These are phyloP conservation scores for Chironomus tepperi DNA, from an alignment of 1,140 invertebrate species.

Conservation along the genomic window DNA sequence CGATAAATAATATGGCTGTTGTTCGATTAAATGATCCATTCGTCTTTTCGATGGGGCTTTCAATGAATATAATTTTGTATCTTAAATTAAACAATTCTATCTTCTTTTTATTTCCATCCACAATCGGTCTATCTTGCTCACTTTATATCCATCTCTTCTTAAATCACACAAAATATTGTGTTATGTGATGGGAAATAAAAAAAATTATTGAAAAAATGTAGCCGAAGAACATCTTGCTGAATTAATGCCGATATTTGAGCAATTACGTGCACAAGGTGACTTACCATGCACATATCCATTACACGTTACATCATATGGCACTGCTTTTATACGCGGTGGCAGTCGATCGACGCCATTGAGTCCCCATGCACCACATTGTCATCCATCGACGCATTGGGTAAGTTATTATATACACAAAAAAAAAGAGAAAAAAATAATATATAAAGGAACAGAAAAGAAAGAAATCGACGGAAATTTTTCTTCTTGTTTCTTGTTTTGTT, in stretches of 20 bases:
- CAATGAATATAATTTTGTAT: background rate
- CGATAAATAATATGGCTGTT: background rate
- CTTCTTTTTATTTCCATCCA: background rate
- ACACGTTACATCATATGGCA: conserved; percentile 56
- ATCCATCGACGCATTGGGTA: conserved; percentile 61
- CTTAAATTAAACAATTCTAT: background rate
- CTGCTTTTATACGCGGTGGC: conserved; percentile 40
- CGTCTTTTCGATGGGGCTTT: background rate
- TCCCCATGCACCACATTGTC: conserved; percentile 41
- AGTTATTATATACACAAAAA: conserved; percentile 29
- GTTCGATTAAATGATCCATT: conserved; percentile 19
- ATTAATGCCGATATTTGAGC: conserved; percentile 88
- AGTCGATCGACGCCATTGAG: conserved; percentile 39
- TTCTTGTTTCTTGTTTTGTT: background rate
- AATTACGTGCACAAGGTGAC: conserved; percentile 76
- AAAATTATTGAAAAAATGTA: conserved; percentile 43
- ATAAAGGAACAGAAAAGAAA: no score
- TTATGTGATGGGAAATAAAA: background rate
- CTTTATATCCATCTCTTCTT: background rate
- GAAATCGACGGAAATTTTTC: background rate
- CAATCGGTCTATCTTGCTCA: background rate
- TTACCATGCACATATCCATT: conserved; percentile 79
- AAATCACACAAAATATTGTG: conserved; percentile 24
- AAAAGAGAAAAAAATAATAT: background rate
- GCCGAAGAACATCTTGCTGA: conserved; percentile 87